phyloP scores from a whole-genome alignment of 2,797 vertebrate species.

The Coregonus suidteri region DNA sequence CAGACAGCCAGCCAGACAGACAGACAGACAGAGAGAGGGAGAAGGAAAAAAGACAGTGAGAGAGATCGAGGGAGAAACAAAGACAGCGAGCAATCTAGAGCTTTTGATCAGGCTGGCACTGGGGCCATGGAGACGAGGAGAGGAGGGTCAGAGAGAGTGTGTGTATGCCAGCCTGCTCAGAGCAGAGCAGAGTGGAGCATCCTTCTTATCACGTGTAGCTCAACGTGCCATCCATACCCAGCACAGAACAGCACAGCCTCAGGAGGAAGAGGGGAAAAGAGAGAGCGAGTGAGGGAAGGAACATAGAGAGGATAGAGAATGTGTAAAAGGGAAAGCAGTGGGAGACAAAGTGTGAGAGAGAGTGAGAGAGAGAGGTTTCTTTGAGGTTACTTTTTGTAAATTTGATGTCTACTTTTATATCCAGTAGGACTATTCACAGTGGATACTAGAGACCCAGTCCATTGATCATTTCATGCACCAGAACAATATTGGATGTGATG shows the following conservation, averaged over 20 bases:
- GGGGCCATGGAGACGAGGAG: constrained; percentile 43
- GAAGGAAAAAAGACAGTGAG: neutral
- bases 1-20: neutral
- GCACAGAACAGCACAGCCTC: constrained; percentile 21
- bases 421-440: too few species aligned
- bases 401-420: too few species aligned
- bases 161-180: constrained; percentile 41
- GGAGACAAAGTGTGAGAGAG: neutral
- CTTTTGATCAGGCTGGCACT: constrained; percentile 37
- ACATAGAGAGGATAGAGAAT: too few species aligned
- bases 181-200: constrained; percentile 12
- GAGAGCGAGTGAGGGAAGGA: too few species aligned
- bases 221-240: constrained; percentile 56
- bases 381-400: too few species aligned
- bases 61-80: neutral
- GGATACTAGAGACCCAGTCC: too few species aligned
- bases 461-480: too few species aligned
- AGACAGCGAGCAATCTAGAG: neutral
- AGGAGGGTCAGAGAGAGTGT: constrained; percentile 32
- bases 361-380: too few species aligned
- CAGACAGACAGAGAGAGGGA: neutral
- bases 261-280: too few species aligned
- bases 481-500: too few species aligned
- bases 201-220: constrained; percentile 55
- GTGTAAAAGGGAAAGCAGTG: too few species aligned